A percentile compares a stretch with the other conserved stretches of the same genome.
Conservation (phyloP, 2,888 invertebrate species). For the Tanaodytes sp. region DNA sequence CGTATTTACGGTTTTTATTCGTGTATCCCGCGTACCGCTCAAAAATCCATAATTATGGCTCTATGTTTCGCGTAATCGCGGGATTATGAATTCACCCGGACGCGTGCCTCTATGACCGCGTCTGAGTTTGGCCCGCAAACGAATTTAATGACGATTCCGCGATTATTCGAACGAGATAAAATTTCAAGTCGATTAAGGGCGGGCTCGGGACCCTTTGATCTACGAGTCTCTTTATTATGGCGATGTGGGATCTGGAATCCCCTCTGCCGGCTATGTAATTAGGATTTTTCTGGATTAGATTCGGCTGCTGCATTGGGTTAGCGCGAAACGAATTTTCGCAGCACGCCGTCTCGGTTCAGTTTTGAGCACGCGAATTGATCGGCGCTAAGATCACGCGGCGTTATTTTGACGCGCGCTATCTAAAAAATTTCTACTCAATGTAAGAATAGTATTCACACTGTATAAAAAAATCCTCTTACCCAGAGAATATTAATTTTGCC, state of each 20-base stretch:
- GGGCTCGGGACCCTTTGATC: too few species aligned
- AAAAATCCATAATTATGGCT: conserved; percentile 28
- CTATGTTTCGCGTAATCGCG: conserved; percentile 29
- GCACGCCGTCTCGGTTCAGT: conserved; percentile 5
- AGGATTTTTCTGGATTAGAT: conserved; percentile 42
- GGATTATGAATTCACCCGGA: conserved; percentile 22
- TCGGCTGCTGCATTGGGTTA: conserved; percentile 30
- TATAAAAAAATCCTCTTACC: too few species aligned
- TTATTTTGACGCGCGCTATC: conserved; percentile 28
- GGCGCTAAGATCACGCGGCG: conserved; percentile 8
- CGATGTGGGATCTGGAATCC: conserved; percentile 28
- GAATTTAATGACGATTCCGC: conserved; percentile 8
- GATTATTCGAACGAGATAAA: conserved; percentile 25
- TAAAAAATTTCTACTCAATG: too few species aligned
- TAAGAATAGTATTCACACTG: too few species aligned
- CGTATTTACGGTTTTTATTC: conserved; percentile 31
- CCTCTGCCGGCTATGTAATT: conserved; percentile 29
- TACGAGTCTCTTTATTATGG: conserved; percentile 29
- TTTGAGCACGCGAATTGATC: conserved; percentile 27
- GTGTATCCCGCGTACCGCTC: conserved; percentile 24
- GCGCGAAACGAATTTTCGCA: conserved; percentile 29
- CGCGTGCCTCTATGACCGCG: not conserved
- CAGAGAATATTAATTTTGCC: not conserved
- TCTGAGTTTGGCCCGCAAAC: conserved; percentile 4
- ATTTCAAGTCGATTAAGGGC: conserved; percentile 38